These are phyloP conservation scores for Diplogasteroides magnus DNA, from an alignment of 1,140 invertebrate species.

Conservation along the genomic window DNA sequence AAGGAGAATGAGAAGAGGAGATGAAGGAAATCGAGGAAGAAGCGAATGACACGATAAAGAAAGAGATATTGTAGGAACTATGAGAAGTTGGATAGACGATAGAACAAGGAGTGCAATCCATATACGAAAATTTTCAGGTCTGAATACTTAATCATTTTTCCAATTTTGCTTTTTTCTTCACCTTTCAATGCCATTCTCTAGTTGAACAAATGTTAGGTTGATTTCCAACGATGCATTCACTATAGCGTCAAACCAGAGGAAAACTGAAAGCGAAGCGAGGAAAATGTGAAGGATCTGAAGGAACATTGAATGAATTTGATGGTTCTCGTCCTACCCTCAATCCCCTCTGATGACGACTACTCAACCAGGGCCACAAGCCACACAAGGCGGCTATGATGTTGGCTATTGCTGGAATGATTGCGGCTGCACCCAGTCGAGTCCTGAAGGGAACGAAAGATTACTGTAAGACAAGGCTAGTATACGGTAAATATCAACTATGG, in stretches of 20 bases:
- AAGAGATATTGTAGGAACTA: background rate
- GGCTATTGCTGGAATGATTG: background rate
- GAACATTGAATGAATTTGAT: background rate
- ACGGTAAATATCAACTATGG: too few species aligned
- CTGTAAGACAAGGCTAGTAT: too few species aligned
- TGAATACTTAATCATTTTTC: background rate
- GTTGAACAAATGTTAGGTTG: background rate
- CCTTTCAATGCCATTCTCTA: background rate
- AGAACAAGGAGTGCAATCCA: background rate
- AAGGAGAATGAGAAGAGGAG: background rate
- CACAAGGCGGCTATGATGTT: background rate
- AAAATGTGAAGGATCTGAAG: background rate
- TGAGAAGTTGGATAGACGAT: background rate
- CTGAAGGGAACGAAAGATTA: background rate
- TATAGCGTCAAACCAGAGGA: background rate
- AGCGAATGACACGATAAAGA: background rate
- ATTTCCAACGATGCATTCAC: background rate
- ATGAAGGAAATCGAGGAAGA: background rate
- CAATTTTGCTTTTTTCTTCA: background rate
- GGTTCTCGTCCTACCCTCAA: background rate
- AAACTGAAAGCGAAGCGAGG: background rate
- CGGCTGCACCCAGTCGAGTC: background rate
- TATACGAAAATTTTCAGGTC: background rate
- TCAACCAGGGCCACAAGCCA: background rate
- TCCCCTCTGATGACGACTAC: too few species aligned